Percentiles rank a stretch among this genome's conserved stretches.
Evolutionary conservation across 2,797 vertebrate genomes (phyloP).

Genomic region (Rachycentron canadum): DNA sequence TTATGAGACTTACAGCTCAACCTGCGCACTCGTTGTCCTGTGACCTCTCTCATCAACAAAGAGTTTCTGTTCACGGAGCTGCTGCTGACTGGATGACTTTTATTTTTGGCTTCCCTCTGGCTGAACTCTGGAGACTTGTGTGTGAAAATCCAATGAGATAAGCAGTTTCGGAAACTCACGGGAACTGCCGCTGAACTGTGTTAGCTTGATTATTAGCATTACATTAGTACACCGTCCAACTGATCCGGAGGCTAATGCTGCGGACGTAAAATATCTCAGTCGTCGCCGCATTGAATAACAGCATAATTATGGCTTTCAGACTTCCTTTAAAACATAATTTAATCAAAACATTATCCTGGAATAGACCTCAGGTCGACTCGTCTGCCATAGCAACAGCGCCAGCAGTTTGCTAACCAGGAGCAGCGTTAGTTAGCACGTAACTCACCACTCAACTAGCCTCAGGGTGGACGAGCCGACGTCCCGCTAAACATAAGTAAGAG

Average conservation of each 20-base stretch:
- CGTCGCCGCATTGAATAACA: background rate
- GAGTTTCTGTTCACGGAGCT: too few species aligned
- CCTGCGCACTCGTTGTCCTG: too few species aligned
- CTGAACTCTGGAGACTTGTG: background rate
- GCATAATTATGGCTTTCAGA: background rate
- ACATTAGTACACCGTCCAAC: background rate
- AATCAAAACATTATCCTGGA: accelerated
- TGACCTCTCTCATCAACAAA: too few species aligned
- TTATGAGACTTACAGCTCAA: too few species aligned
- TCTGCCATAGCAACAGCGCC: background rate
- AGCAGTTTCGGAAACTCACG: background rate
- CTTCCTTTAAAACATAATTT: background rate
- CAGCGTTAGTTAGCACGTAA: background rate
- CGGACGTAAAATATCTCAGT: background rate
- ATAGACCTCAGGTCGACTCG: background rate
- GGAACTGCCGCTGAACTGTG: background rate
- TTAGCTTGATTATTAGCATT: constrained; percentile 21
- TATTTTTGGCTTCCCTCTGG: background rate
- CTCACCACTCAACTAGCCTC: background rate
- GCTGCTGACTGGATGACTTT: too few species aligned
- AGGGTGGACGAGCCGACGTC: background rate
- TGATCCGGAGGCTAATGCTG: background rate
- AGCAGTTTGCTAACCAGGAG: constrained; percentile 16
- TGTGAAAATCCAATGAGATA: background rate
- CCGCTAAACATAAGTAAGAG: accelerated